Conservation (phyloP, 1,140 invertebrate genomes). For the Dreissena rostriformis region DNA sequence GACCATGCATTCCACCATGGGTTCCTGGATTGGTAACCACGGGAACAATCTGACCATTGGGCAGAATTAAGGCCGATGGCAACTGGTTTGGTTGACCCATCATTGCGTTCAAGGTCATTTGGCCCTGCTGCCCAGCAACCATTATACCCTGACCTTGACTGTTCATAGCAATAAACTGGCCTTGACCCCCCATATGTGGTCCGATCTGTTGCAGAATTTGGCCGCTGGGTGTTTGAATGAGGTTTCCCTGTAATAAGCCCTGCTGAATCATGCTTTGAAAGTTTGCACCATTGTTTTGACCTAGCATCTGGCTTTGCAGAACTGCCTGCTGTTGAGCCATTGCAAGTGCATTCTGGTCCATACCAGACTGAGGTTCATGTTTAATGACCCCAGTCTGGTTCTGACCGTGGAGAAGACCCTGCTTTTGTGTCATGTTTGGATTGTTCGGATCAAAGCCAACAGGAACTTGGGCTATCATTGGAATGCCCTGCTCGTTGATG, state of each 20-base stretch:
- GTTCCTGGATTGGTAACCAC: slow-evolving; percentile 80
- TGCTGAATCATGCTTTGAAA: slow-evolving; percentile 44
- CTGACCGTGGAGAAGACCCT: slow-evolving; percentile 24
- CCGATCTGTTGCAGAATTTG: slow-evolving; percentile 51
- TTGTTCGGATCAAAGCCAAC: slow-evolving; percentile 59
- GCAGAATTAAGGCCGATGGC: slow-evolving; percentile 80
- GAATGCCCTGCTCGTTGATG: slow-evolving; percentile 75
- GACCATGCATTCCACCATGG: slow-evolving; percentile 50
- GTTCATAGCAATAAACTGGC: slow-evolving; percentile 58
- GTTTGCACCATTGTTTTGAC: slow-evolving; percentile 33
- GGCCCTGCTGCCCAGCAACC: slow-evolving; percentile 47
- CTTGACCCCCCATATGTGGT: slow-evolving; percentile 41
- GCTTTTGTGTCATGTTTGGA: slow-evolving; percentile 52
- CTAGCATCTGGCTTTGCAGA: slow-evolving; percentile 46
- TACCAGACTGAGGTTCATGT: slow-evolving; percentile 27
- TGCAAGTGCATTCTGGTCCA: slow-evolving; percentile 59
- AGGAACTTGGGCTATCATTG: slow-evolving; percentile 69
- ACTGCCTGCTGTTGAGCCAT: slow-evolving; percentile 58
- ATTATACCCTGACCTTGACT: slow-evolving; percentile 56
- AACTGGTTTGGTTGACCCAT: slow-evolving; percentile 73
- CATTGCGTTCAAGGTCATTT: slow-evolving; percentile 66
- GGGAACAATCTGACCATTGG: slow-evolving; percentile 81
- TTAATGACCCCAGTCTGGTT: slow-evolving; percentile 31
- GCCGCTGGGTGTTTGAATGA: slow-evolving; percentile 46
- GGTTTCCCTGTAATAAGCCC: slow-evolving; percentile 26